Evolutionary conservation across 2,888 invertebrate genomes (phyloP).

Genomic region (Pandemis heparana): DNA sequence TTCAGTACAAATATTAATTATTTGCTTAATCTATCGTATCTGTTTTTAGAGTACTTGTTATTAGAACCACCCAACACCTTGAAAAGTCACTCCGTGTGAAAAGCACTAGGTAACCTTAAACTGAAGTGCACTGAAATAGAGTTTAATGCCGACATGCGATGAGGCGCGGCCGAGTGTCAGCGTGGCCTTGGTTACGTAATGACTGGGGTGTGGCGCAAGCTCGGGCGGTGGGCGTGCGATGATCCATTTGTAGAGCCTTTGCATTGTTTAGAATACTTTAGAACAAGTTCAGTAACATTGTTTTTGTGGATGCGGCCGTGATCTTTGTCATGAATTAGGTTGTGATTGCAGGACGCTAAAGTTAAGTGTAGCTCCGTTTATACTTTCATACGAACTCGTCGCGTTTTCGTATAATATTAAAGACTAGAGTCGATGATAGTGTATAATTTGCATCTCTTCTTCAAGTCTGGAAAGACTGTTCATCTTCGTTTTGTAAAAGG

Average conservation of each 20-base stretch:
- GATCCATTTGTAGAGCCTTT: background rate
- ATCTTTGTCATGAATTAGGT: background rate
- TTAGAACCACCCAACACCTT: conserved; percentile 1
- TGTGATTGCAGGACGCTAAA: no score
- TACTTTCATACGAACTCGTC: no score
- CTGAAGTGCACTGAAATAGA: conserved; percentile 62
- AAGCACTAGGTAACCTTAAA: conserved; percentile 36
- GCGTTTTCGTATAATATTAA: no score
- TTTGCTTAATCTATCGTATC: background rate
- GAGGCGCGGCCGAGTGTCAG: conserved; percentile 68
- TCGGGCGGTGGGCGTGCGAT: conserved; percentile 52
- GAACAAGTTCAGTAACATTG: conserved; percentile 3
- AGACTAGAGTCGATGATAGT: no score
- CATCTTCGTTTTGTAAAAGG: no score
- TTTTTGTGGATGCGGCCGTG: background rate
- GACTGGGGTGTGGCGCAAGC: conserved; percentile 67
- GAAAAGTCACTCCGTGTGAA: conserved; percentile 12
- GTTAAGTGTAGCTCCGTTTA: no score
- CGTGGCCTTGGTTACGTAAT: conserved; percentile 77
- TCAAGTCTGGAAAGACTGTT: no score
- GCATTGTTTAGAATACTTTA: background rate
- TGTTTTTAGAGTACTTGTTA: background rate
- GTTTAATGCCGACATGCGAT: conserved; percentile 73
- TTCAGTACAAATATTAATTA: no score
- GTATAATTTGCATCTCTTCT: no score